Evolutionary conservation across 2,797 vertebrate genomes (phyloP).

Genomic region (Psittacula derbiana): DNA sequence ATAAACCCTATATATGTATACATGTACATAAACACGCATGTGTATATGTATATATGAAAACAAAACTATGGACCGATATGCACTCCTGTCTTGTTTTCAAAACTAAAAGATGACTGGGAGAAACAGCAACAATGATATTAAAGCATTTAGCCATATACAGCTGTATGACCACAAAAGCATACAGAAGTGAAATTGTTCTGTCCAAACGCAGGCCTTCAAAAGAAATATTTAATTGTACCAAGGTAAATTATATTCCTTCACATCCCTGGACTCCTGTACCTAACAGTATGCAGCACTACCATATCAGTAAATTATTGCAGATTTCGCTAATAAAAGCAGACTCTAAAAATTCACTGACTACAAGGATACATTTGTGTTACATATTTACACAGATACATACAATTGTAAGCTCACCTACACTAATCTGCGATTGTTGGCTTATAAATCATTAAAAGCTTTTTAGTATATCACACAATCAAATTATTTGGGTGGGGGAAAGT

Average conservation of each 20-base stretch:
- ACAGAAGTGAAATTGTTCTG: background rate
- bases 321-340: background rate
- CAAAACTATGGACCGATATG: background rate
- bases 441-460: background rate
- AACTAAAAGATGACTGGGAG: background rate
- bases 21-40: accelerated
- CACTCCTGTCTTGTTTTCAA: background rate
- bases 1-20: accelerated
- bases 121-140: background rate
- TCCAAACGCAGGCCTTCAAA: background rate
- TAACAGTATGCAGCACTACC: background rate
- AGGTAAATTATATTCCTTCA: background rate
- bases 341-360: background rate
- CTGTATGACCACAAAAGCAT: background rate
- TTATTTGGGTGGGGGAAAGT: background rate
- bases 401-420: background rate
- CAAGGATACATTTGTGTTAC: background rate
- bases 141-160: background rate
- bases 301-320: background rate
- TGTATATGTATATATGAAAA: background rate
- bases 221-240: background rate
- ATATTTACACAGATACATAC: background rate
- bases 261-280: background rate
- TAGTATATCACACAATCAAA: background rate
- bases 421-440: background rate